Evolutionary conservation across 2,797 vertebrate species (phyloP).

Genomic region (Siniperca scherzeri): DNA sequence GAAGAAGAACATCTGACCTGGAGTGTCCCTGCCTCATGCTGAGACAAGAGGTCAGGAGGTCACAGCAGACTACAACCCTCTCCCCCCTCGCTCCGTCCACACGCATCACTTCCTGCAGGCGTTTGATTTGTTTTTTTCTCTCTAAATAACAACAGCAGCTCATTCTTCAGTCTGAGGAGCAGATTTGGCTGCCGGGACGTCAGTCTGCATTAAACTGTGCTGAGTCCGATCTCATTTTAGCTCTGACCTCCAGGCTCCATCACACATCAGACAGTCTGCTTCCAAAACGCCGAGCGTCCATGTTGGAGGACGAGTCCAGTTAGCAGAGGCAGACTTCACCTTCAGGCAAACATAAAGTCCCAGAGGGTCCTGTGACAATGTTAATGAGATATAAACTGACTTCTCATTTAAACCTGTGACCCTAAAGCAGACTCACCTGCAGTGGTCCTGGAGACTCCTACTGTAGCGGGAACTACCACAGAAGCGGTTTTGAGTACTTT

Average conservation of each 20-base stretch:
- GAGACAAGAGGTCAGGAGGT: slow-evolving; percentile 47
- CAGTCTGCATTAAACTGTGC: slow-evolving; percentile 63
- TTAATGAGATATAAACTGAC: slow-evolving; percentile 59
- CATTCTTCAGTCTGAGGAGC: slow-evolving; percentile 56
- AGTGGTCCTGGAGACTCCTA: no score
- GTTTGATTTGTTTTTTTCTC: slow-evolving; percentile 13
- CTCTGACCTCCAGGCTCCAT: slow-evolving; percentile 58
- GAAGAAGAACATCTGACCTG: slow-evolving; percentile 30
- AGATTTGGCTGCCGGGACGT: slow-evolving; percentile 56
- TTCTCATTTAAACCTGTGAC: slow-evolving; percentile 40
- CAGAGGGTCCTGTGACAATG: slow-evolving; percentile 27
- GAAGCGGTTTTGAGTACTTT: no score
- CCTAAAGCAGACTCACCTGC: slow-evolving; percentile 44
- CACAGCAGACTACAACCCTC: slow-evolving; percentile 11
- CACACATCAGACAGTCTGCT: slow-evolving; percentile 46
- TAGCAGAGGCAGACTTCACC: slow-evolving; percentile 21
- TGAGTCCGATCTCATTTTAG: slow-evolving; percentile 63
- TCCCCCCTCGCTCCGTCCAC: slow-evolving; percentile 12
- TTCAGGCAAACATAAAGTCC: slow-evolving; percentile 31
- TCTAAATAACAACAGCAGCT: slow-evolving; percentile 55
- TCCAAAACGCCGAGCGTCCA: slow-evolving; percentile 17
- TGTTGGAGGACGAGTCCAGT: slow-evolving; percentile 23
- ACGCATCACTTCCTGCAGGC: slow-evolving; percentile 59
- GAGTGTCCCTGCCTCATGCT: slow-evolving; percentile 4
- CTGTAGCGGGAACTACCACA: no score